Conservation (phyloP, 2,888 invertebrate species). For the Machimus atricapillus region DNA sequence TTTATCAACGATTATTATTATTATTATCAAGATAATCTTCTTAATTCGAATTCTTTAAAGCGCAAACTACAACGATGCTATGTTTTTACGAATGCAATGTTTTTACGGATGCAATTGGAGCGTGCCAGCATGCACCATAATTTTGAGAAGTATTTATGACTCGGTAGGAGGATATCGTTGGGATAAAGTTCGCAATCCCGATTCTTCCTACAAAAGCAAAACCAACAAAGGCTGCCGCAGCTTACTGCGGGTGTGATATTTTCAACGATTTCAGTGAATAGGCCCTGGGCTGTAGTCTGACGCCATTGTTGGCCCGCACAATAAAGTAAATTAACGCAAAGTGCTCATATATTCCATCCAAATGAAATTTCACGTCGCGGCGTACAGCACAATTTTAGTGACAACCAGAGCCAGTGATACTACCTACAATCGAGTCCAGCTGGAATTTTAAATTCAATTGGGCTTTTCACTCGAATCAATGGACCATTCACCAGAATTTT, state of each 20-base stretch:
- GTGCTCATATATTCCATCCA: background rate
- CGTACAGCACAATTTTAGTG: background rate
- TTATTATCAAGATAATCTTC: no score
- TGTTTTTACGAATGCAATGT: background rate
- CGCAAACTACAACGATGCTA: no score
- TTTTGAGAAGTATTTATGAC: background rate
- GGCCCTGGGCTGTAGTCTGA: background rate
- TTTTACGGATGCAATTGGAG: background rate
- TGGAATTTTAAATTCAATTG: conserved; percentile 42
- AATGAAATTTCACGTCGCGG: background rate
- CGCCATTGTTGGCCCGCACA: background rate
- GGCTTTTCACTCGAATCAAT: conserved; percentile 32
- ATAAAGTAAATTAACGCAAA: background rate
- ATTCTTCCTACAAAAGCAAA: background rate
- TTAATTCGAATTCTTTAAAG: no score
- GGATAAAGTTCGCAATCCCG: background rate
- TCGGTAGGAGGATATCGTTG: background rate
- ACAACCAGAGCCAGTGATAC: background rate
- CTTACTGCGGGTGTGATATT: background rate
- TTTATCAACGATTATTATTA: no score
- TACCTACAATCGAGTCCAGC: background rate
- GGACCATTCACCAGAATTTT: conserved; percentile 1
- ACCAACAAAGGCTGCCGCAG: background rate
- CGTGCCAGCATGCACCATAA: background rate
- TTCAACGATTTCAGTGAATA: background rate